Evolutionary conservation across 1,140 invertebrate genomes (phyloP).

Genomic region (Temnothorax curvispinosus): DNA sequence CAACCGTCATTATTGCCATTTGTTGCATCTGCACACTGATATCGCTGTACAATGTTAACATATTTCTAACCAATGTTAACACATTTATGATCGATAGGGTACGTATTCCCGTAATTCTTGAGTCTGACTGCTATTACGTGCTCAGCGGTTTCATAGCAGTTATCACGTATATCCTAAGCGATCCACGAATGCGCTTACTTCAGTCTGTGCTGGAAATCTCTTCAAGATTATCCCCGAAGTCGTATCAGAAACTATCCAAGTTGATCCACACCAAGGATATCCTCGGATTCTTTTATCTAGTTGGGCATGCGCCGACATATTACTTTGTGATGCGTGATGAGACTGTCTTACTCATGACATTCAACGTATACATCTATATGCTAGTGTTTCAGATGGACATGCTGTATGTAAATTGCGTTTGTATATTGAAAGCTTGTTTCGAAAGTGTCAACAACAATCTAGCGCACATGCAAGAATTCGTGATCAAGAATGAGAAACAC

Average conservation of each 20-base stretch:
- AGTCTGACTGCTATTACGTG: not conserved
- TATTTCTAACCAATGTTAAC: not conserved
- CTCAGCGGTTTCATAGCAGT: not conserved
- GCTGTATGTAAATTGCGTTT: not conserved
- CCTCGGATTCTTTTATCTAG: not conserved
- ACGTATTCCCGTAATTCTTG: not conserved
- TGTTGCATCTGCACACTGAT: not conserved
- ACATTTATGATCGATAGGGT: too few relatives aligned
- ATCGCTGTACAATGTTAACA: not conserved
- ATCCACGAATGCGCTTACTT: not conserved
- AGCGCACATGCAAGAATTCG: not conserved
- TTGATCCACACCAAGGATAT: not conserved
- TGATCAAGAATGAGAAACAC: not conserved
- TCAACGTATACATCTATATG: not conserved
- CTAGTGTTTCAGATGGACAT: not conserved
- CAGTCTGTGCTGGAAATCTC: not conserved
- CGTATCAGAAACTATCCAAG: not conserved
- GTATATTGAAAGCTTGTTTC: not conserved
- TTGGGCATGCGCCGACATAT: not conserved
- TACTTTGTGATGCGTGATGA: not conserved
- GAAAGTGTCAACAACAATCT: not conserved
- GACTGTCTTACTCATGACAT: not conserved
- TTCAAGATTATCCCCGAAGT: not conserved
- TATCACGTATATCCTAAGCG: not conserved
- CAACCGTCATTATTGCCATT: not conserved